Evolutionary conservation across 2,113 vertebrate species (phyloP), one percentile per base, ranked within the genome.

Genomic region (Propithecus coquereli): DNA sequence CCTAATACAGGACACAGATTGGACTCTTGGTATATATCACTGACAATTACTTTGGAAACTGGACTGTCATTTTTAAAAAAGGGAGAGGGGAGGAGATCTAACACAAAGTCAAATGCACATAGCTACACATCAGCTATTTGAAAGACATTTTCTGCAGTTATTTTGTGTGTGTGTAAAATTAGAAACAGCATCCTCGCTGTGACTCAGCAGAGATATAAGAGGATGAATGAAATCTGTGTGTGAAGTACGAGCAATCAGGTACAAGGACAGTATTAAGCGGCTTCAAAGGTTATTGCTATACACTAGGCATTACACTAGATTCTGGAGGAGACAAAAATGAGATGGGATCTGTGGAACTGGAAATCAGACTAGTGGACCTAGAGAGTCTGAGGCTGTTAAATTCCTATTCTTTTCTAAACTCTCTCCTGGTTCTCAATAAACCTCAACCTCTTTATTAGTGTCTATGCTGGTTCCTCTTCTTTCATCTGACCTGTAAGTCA

Each of bases 41-140:
- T 85, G 52, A 91, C 63, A 91, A 94, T 50, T 88, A 79, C 66
- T 96, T 82, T 76, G 43, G n/a, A 94, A 86, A 79, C 2, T 92
- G 17, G 22, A 86, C 30, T 87, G 80, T 77, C 45, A 63, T 54
- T 87, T 76, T 74, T 37, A 12, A 88, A 66, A 81, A n/a, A 27
- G 5, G 10, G 30, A 12, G 34, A 57, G 3, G 6, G 18, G 3
- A 84, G 40, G 9, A 0, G 4, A 50, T 47, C 68, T 76, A 96
- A 96, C 76, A 96, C 27, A 80, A 80, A 94, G 18, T 79, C 54
- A 94, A 57, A 93, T 61, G 52, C 54, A 95, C 34, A 65, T 12
- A 95, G 23, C 32, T 81, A 66, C 16, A 61, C 20, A 90, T 61
- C 30, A 61, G 18, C 27, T 96, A 85, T 50, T 30, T 70, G 32